Evolutionary conservation across 2,888 invertebrate species (phyloP).

Genomic region (Conistra vaccinii): DNA sequence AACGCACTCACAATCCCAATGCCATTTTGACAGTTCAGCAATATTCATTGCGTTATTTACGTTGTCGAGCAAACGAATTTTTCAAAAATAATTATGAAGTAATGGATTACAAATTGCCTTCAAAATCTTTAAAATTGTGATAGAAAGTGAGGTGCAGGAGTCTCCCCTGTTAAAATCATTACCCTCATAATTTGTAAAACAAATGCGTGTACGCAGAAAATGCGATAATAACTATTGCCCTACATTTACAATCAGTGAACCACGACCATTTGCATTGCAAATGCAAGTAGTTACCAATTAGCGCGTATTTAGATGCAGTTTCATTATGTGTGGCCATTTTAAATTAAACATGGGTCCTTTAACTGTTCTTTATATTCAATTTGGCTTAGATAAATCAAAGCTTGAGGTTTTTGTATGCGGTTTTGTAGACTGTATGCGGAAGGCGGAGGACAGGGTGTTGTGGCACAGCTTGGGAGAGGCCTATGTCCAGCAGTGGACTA

Average conservation of each 20-base stretch:
- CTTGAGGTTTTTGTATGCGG: no score
- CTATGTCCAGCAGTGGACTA: background rate
- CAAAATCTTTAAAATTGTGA: background rate
- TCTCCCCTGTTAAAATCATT: background rate
- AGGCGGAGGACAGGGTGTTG: background rate
- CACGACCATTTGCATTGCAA: slow-evolving; percentile 42
- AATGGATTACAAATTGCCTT: background rate
- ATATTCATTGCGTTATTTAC: background rate
- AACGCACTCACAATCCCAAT: background rate
- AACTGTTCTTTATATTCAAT: slow-evolving; percentile 4
- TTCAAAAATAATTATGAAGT: no score
- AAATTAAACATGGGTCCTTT: slow-evolving; percentile 1
- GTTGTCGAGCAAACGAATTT: background rate
- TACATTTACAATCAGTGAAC: slow-evolving; percentile 48
- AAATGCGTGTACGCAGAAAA: slow-evolving; percentile 31
- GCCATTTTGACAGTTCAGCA: background rate
- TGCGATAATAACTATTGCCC: slow-evolving; percentile 38
- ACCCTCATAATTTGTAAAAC: slow-evolving; percentile 15
- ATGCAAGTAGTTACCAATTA: slow-evolving; percentile 39
- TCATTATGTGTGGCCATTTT: slow-evolving; percentile 12
- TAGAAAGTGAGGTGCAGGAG: background rate
- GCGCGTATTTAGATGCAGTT: slow-evolving; percentile 24
- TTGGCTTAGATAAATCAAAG: background rate
- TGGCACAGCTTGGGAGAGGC: background rate
- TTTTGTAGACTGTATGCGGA: no score